Evolutionary conservation across 2,888 invertebrate genomes (phyloP), one percentile per base, ranked within the genome.

Genomic region (Eupithecia tripunctaria): DNA sequence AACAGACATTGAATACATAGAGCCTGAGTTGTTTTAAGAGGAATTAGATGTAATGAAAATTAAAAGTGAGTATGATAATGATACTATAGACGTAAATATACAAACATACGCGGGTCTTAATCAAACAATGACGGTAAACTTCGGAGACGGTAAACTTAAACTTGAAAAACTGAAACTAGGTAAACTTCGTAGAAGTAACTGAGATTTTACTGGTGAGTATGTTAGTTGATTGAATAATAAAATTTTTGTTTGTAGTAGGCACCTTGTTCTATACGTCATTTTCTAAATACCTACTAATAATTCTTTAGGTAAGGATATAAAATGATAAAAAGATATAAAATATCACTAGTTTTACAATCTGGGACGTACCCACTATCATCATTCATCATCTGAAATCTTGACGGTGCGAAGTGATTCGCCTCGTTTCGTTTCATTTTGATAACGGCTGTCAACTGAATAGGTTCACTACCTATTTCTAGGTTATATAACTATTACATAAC

Each of bases 301-400:
- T 21, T 29, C 18, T 18, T 27, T 18, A 60, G 60, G 62, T 63
- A 32, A 63, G 36, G 5, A n/a, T 32, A 21, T 63, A n/a, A n/a
- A n/a, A n/a, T n/a, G n/a, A n/a, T n/a, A n/a, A n/a, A n/a, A n/a
- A n/a, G n/a, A n/a, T n/a, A n/a, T n/a, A n/a, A n/a, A n/a, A n/a
- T 63, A 63, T 63, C 86, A 85, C 78, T 71, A 76, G 88, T 91
- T 90, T 90, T 78, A 82, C 83, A 85, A 85, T 85, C 86, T 81
- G 82, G 82, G 80, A 79, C 84, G 86, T 82, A 92, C 91, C 91
- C 88, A 89, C 92, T 85, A 92, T 91, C 93, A 93, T 91, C 89
- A 89, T 94, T 85, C 90, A 93, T 94, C 93, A 92, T 86, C 84
- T 69, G 75, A 82, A 86, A 84, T 86, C 86, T 91, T 89, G 91